Percentiles rank a stretch among this genome's conserved stretches.
phyloP scores from a whole-genome alignment of 2,888 invertebrate genomes.

The Conomelus anceps region DNA sequence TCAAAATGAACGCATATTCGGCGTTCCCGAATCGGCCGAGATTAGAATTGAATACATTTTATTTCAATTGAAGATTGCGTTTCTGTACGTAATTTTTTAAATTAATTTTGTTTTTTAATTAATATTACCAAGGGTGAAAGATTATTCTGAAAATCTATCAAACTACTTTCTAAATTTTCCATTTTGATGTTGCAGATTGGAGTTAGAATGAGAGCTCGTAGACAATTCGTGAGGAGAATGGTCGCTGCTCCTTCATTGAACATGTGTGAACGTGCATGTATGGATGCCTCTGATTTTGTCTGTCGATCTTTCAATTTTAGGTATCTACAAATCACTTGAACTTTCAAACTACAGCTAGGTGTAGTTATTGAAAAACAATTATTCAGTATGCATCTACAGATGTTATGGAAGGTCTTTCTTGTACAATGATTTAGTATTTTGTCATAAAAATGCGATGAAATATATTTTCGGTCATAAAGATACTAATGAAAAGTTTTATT shows the following conservation, averaged over 20 bases:
- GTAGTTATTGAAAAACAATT: neutral
- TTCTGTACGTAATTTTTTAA: neutral
- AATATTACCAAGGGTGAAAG: too few relatives aligned
- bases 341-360: neutral
- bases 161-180: neutral
- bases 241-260: constrained; percentile 65
- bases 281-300: constrained; percentile 72
- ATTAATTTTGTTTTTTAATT: too few relatives aligned
- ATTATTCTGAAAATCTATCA: neutral
- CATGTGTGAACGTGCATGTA: constrained; percentile 79
- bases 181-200: constrained; percentile 48
- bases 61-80: neutral
- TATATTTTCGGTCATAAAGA: too few relatives aligned
- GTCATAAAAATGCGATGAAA: too few relatives aligned
- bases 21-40: too few relatives aligned
- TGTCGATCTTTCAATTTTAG: constrained; percentile 84
- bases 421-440: too few relatives aligned
- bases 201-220: constrained; percentile 66
- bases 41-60: too few relatives aligned
- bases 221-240: constrained; percentile 67
- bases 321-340: constrained; percentile 43
- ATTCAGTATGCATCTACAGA: neutral
- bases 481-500: too few relatives aligned
- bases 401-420: too few relatives aligned
- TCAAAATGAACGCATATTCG: too few relatives aligned